Percentiles rank a stretch among this genome's conserved stretches.
Conservation (phyloP, 2,113 vertebrate species). For the Pterocles gutturalis region DNA sequence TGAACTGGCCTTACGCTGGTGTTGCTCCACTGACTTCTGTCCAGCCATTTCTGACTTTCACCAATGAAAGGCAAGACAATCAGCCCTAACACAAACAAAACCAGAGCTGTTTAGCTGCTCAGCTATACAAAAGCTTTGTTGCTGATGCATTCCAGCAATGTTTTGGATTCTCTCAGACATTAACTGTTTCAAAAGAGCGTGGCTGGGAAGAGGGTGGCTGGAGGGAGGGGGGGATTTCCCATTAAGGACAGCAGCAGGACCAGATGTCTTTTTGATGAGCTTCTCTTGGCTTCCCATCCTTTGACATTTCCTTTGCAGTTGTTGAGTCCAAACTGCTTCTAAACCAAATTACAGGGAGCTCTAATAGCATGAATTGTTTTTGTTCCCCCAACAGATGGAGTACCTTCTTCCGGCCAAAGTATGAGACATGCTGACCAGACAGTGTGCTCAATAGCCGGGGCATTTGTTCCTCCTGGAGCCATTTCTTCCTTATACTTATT, state of each 20-base stretch:
- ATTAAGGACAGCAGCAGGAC: slow-evolving; percentile 45
- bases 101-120: slow-evolving; percentile 38
- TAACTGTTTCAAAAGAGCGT: slow-evolving; percentile 53
- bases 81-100: slow-evolving; percentile 46
- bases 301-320: slow-evolving; percentile 49
- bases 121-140: slow-evolving; percentile 27
- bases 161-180: slow-evolving; percentile 58
- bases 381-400: not conserved
- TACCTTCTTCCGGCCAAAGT: slow-evolving; percentile 4
- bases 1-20: not conserved
- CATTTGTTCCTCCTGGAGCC: not conserved
- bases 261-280: slow-evolving; percentile 60
- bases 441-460: not conserved
- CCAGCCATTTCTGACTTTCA: slow-evolving; percentile 20
- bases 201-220: slow-evolving; percentile 26
- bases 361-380: not conserved
- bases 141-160: slow-evolving; percentile 59
- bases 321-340: slow-evolving; percentile 11
- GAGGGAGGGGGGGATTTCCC: slow-evolving; percentile 21
- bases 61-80: slow-evolving; percentile 1
- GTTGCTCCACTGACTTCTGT: not conserved
- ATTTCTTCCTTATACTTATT: not conserved
- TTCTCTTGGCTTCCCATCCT: slow-evolving; percentile 42
- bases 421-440: not conserved
- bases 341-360: slow-evolving; percentile 18